Base-by-base conservation (phyloP, 2,888 invertebrate species). In the Drosophila kuntzei region DNA sequence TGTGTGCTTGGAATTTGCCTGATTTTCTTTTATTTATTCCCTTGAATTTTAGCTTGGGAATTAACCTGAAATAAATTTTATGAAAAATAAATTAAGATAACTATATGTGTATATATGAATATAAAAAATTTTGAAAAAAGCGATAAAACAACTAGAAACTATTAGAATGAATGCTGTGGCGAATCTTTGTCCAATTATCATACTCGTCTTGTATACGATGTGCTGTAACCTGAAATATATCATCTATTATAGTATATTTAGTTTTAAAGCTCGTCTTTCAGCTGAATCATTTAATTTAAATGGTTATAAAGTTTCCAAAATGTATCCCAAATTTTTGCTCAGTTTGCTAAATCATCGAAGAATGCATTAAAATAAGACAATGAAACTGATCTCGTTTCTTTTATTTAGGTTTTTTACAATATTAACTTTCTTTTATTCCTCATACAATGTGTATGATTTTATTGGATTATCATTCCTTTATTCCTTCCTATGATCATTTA, bases 11-110 rank as follows among this genome's bases (percentile, higher is more conserved):
- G 46, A 46, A 57, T 46, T 57, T 39, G 55, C 37, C 37, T 39
- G 61, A 54, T 54, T 54, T 61, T 20, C 22, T 49, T 50, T 36
- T 62, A 53, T 59, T 47, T 64, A 55, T 55, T 55, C 55, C 44
- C 39, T 63, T 29, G 22, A 49, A 58, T 51, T 66, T 50, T 36
- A 44, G 39, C n/a, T 25, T 27, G n/a, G 41, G 47, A 55, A 55
- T 50, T 63, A 57, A 66, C 44, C 55, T 55, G 39, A 67, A 34
- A 64, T 57, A 39, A 46, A 44, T 50, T 25, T 22, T 44, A 34
- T 6, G 44, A 11, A 14, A 22, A 34, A 34, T 36, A 18, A 53
- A 29, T 29, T 39, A 53, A n/a, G 12, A 20, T 29, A 27, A 50
- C 41, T 47, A 49, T 36, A 9, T 14, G 22, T 22, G 9, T 4